Percentiles rank a stretch among this genome's conserved stretches.
Conservation (phyloP, 2,113 vertebrate species). For the Cyphomyrus plagiostoma region DNA sequence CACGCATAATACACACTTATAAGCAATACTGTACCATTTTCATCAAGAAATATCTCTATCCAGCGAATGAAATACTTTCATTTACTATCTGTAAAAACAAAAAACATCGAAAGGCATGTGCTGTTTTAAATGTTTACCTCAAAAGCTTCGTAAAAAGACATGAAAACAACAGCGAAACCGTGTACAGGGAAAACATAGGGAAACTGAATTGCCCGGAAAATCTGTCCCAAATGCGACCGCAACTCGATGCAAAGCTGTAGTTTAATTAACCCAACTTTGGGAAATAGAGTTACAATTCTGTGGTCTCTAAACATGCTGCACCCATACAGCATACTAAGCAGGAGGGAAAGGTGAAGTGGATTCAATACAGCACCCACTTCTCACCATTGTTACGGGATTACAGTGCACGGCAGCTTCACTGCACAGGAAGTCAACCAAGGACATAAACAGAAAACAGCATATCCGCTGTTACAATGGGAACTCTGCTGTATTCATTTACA, state of each 20-base stretch:
- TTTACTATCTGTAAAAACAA: too few species aligned
- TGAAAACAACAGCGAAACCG: too few species aligned
- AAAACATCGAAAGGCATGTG: too few species aligned
- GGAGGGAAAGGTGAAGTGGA: background rate
- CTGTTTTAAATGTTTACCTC: too few species aligned
- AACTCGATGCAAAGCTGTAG: background rate
- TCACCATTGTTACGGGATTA: conserved; percentile 15
- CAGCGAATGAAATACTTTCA: too few species aligned
- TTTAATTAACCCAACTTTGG: background rate
- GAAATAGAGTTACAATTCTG: background rate
- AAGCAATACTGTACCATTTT: too few species aligned
- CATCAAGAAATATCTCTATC: too few species aligned
- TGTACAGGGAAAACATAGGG: too few species aligned
- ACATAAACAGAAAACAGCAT: conserved; percentile 8
- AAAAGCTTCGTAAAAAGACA: too few species aligned
- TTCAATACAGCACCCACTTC: background rate
- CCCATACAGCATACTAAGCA: background rate
- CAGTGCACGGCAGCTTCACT: background rate
- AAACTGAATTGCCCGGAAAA: too few species aligned
- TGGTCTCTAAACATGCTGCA: background rate
- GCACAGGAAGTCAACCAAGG: conserved; percentile 20
- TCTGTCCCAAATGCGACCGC: background rate
- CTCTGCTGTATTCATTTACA: background rate
- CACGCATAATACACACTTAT: too few species aligned
- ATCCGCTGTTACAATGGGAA: conserved; percentile 10